These are phyloP conservation scores for Luehdorfia chinensis DNA, from an alignment of 1,140 invertebrate species.

Conservation along the genomic window DNA sequence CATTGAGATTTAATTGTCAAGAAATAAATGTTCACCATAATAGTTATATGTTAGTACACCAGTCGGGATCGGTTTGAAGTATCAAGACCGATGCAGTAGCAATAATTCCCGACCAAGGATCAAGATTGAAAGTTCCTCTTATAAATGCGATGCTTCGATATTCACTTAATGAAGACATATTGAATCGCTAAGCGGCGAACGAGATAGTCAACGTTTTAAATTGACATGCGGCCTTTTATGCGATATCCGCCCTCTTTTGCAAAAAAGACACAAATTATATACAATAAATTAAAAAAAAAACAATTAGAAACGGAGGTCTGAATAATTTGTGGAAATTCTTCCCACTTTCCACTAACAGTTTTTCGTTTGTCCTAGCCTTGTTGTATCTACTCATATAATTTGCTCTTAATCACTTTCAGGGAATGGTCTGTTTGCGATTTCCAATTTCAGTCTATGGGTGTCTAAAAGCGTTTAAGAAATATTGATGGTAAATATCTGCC, in stretches of 20 bases:
- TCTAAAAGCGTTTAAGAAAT: no score
- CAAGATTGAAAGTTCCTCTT: conserved; percentile 64
- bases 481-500: no score
- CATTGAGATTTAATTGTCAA: no score
- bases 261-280: neutral
- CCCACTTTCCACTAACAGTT: no score
- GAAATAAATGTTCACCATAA: no score
- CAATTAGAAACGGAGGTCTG: neutral
- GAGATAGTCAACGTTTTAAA: conserved; percentile 70
- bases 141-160: conserved; percentile 66
- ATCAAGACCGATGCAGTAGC: conserved; percentile 16
- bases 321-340: no score
- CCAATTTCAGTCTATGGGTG: no score
- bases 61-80: conserved; percentile 16
- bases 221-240: conserved; percentile 69
- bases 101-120: conserved; percentile 31
- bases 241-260: conserved; percentile 47
- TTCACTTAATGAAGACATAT: conserved; percentile 73
- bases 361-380: neutral
- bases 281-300: conserved; percentile 1
- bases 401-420: no score
- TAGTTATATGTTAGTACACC: no score
- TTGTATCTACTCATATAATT: neutral
- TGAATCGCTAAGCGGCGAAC: conserved; percentile 67
- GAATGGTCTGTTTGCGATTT: no score